phyloP scores from a whole-genome alignment of 2,113 vertebrate genomes.

The Hiodon alosoides region DNA sequence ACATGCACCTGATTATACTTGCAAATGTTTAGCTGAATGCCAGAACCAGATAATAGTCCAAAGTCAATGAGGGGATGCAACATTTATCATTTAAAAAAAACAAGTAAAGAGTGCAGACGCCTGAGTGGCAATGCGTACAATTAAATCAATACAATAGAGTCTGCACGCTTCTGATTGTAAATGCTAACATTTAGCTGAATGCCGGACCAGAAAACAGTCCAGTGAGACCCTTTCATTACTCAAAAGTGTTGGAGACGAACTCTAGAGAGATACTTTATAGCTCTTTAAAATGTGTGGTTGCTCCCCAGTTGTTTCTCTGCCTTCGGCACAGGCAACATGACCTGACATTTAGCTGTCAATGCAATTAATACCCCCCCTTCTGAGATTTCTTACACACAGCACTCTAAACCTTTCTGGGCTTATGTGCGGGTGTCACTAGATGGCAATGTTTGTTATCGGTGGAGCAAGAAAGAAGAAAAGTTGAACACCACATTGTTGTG shows the following conservation, averaged over 20 bases:
- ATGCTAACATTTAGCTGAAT: not conserved
- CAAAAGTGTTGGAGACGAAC: not conserved
- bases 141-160: no score
- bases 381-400: conserved; percentile 13
- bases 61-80: not conserved
- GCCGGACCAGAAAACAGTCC: not conserved
- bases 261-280: not conserved
- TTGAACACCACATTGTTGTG: conserved; percentile 10
- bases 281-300: not conserved
- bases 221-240: not conserved
- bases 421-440: conserved; percentile 43
- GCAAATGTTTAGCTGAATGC: not conserved
- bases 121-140: no score
- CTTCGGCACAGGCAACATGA: conserved; percentile 18
- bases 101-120: no score
- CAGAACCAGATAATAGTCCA: not conserved
- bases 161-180: not conserved
- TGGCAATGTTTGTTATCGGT: conserved; percentile 44
- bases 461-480: not conserved
- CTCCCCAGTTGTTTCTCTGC: conserved; percentile 9
- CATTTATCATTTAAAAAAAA: no score
- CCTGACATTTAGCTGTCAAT: conserved; percentile 24
- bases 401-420: conserved; percentile 26
- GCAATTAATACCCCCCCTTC: conserved; percentile 4
- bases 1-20: not conserved